phyloP scores from a whole-genome alignment of 1,140 invertebrate species.

The Triops cancriformis region DNA sequence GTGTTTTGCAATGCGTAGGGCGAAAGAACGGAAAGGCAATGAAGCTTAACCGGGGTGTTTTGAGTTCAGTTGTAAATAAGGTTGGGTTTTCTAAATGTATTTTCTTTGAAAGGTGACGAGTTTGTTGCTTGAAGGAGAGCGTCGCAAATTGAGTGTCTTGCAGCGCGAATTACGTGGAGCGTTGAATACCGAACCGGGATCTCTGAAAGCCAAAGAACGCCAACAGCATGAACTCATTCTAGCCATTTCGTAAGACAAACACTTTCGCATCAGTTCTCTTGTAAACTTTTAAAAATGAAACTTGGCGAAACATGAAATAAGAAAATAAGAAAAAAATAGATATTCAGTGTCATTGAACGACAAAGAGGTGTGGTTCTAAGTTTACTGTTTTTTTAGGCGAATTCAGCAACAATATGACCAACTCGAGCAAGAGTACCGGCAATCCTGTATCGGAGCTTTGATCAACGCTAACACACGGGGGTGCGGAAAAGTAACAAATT shows the following conservation, averaged over 20 bases:
- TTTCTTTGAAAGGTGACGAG: constrained; percentile 51
- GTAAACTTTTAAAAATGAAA: no score
- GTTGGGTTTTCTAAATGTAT: not conserved
- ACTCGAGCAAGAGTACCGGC: constrained; percentile 58
- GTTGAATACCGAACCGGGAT: constrained; percentile 47
- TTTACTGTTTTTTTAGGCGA: constrained; percentile 51
- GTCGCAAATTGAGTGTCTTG: constrained; percentile 54
- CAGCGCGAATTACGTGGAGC: constrained; percentile 56
- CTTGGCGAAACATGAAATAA: no score
- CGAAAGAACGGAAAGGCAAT: no score
- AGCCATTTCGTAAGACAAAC: constrained; percentile 53
- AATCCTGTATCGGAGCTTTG: constrained; percentile 56
- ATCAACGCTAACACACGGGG: constrained; percentile 52
- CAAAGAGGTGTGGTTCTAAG: no score
- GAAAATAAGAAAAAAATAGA: no score
- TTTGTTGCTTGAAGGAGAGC: constrained; percentile 55
- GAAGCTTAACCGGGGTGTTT: no score
- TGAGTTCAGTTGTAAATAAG: no score
- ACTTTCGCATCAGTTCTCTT: not conserved
- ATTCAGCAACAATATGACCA: constrained; percentile 63
- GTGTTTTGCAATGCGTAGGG: no score
- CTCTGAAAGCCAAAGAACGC: constrained; percentile 57
- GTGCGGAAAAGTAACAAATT: constrained; percentile 50
- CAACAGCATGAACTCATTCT: constrained; percentile 56
- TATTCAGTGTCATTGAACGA: no score